phyloP scores from a whole-genome alignment of 2,113 vertebrate genomes.

The Naja naja region DNA sequence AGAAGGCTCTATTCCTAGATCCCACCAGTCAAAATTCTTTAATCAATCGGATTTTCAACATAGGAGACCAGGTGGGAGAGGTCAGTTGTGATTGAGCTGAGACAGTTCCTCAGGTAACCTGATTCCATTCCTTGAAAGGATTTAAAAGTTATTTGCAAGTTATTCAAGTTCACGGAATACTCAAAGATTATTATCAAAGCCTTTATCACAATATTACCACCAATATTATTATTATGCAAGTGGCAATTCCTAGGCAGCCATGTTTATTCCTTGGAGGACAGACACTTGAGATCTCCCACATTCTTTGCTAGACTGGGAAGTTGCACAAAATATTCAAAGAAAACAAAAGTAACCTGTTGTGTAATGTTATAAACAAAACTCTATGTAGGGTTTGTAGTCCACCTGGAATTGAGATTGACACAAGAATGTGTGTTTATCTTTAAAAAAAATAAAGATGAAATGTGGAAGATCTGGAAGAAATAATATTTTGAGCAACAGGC shows the following conservation, averaged over 20 bases:
- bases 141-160: too few relatives aligned
- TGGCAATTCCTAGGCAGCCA: background rate
- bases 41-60: too few relatives aligned
- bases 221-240: background rate
- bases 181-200: too few relatives aligned
- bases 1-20: too few relatives aligned
- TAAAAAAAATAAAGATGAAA: background rate
- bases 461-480: background rate
- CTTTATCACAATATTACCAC: too few relatives aligned
- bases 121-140: too few relatives aligned
- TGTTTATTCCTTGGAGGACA: background rate
- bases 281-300: background rate
- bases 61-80: too few relatives aligned
- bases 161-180: too few relatives aligned
- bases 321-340: background rate
- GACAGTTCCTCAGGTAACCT: too few relatives aligned
- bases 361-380: background rate
- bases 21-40: too few relatives aligned
- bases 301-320: background rate
- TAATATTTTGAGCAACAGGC: background rate
- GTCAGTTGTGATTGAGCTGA: too few relatives aligned
- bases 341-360: background rate
- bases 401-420: background rate
- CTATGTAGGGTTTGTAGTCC: background rate
- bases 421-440: background rate